These are phyloP conservation scores for Drosophila sulfurigaster DNA, from an alignment of 1,140 invertebrate genomes.

Conservation along the genomic window DNA sequence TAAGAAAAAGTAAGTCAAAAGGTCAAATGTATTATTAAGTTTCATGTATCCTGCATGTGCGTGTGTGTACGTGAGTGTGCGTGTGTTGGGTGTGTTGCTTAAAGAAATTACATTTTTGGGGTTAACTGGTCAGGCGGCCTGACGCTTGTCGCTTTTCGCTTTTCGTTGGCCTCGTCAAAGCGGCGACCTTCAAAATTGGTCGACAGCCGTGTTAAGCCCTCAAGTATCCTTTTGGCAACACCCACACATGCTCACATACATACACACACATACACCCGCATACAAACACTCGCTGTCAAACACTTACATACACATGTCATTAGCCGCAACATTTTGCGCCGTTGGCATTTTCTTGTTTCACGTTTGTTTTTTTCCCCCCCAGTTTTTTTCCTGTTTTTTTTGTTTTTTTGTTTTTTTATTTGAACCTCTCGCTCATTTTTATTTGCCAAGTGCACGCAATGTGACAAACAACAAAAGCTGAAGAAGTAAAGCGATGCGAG, in stretches of 20 bases:
- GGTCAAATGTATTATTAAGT: slow-evolving; percentile 78
- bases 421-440: slow-evolving; percentile 49
- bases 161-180: slow-evolving; percentile 45
- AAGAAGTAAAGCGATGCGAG: neutral
- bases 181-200: slow-evolving; percentile 75
- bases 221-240: slow-evolving; percentile 72
- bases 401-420: slow-evolving; percentile 19
- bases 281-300: slow-evolving; percentile 20
- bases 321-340: slow-evolving; percentile 72
- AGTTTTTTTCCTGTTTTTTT: slow-evolving; percentile 2
- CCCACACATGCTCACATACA: slow-evolving; percentile 14
- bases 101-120: slow-evolving; percentile 49
- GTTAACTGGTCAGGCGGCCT: slow-evolving; percentile 53
- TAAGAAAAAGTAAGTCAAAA: slow-evolving; percentile 72
- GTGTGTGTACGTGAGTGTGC: slow-evolving; percentile 23
- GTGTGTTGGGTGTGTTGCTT: slow-evolving; percentile 35
- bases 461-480: slow-evolving; percentile 53
- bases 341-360: slow-evolving; percentile 43
- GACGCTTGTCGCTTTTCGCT: slow-evolving; percentile 28
- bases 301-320: slow-evolving; percentile 60
- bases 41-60: slow-evolving; percentile 17
- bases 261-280: slow-evolving; percentile 29
- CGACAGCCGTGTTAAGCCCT: slow-evolving; percentile 66
- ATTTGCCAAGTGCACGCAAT: slow-evolving; percentile 79
- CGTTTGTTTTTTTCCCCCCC: slow-evolving; percentile 1